A percentile compares a stretch with the other conserved stretches of the same genome.
phyloP scores from a whole-genome alignment of 2,797 vertebrate genomes.

The Pelobates cultripes region DNA sequence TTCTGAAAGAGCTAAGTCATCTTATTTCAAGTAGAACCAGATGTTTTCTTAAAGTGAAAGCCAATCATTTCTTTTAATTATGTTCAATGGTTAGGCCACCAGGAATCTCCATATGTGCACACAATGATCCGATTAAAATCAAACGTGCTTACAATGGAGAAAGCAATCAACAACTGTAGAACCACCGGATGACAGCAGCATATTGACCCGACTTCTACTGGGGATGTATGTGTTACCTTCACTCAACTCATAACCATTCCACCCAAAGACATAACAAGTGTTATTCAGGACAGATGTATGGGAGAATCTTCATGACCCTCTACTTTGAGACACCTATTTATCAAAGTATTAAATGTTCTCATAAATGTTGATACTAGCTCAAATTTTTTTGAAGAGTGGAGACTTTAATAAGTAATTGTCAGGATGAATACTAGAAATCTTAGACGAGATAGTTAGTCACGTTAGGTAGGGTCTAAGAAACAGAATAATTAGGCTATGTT shows the following conservation, averaged over 20 bases:
- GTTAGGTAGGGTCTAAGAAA: neutral
- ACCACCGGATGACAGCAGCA: constrained; percentile 68
- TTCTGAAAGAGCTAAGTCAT: constrained; percentile 82
- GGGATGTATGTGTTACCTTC: constrained; percentile 49
- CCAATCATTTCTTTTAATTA: constrained; percentile 84
- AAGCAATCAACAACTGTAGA: constrained; percentile 72
- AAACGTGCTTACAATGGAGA: constrained; percentile 72
- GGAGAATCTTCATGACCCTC: neutral
- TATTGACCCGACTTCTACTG: constrained; percentile 55
- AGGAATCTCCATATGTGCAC: constrained; percentile 77
- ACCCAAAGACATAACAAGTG: constrained; percentile 29
- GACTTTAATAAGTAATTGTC: neutral
- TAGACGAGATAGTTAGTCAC: neutral
- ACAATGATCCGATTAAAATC: constrained; percentile 78
- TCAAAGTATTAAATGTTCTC: neutral
- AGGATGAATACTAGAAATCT: neutral
- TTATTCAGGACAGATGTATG: neutral
- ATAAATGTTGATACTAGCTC: neutral
- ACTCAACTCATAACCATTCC: constrained; percentile 51
- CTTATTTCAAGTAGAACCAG: constrained; percentile 84
- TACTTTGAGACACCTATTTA: neutral
- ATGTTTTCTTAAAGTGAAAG: constrained; percentile 83
- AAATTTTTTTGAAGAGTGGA: neutral
- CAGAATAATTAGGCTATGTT: too few species aligned
- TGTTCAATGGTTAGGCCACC: constrained; percentile 78